Evolutionary conservation across 2,888 invertebrate genomes (phyloP).

Genomic region (Chloromyia formosa): DNA sequence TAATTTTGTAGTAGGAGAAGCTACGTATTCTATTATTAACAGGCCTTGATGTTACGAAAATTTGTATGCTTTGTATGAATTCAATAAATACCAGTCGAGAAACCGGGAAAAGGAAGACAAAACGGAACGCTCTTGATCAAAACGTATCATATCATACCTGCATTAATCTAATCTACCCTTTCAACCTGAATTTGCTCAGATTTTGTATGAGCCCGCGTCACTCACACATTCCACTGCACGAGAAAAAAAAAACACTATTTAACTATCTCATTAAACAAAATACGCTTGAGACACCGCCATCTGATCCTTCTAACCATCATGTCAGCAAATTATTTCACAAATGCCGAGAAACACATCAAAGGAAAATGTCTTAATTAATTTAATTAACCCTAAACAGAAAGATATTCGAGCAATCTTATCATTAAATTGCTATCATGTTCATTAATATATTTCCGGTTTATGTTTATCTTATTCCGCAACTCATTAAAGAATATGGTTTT

Average conservation of each 20-base stretch:
- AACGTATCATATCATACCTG: too few relatives aligned
- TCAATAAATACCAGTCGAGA: too few relatives aligned
- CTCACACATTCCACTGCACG: too few relatives aligned
- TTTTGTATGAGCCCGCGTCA: too few relatives aligned
- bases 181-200: too few relatives aligned
- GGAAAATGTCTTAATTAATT: conserved; percentile 21
- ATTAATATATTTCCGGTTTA: conserved; percentile 23
- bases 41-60: too few relatives aligned
- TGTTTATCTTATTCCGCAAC: conserved; percentile 15
- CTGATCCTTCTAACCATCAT: conserved; percentile 6
- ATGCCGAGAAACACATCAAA: conserved; percentile 7
- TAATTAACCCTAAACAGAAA: background rate
- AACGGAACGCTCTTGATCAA: too few relatives aligned
- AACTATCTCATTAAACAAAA: background rate
- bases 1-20: too few relatives aligned
- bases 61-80: too few relatives aligned
- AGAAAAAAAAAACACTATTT: background rate
- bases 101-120: too few relatives aligned
- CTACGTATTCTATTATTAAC: too few relatives aligned
- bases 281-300: background rate
- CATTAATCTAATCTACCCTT: too few relatives aligned
- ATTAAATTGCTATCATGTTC: conserved; percentile 6
- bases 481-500: conserved; percentile 18
- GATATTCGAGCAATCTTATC: conserved; percentile 10
- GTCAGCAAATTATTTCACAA: background rate